Evolutionary conservation across 2,113 vertebrate genomes (phyloP).

Genomic region (Rhabdomys dilectus): DNA sequence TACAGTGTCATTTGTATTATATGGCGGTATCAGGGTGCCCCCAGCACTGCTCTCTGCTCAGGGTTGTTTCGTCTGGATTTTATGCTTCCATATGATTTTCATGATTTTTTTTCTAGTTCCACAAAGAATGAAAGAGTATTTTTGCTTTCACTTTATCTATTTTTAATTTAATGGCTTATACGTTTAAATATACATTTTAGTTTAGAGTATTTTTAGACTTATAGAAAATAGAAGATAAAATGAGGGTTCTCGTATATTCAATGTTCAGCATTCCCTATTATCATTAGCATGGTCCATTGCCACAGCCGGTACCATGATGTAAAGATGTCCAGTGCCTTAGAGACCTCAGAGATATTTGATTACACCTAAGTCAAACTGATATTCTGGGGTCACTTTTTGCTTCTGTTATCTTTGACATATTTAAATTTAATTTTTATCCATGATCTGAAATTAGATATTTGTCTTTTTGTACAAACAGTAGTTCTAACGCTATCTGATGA

Average conservation of each 20-base stretch:
- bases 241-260: not conserved
- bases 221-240: slow-evolving; percentile 18
- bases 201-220: slow-evolving; percentile 11
- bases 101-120: not conserved
- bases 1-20: not conserved
- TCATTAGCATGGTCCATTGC: not conserved
- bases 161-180: slow-evolving; percentile 4
- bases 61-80: not conserved
- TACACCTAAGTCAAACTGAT: slow-evolving; percentile 12
- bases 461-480: not conserved
- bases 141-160: not conserved
- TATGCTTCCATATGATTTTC: not conserved
- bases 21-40: too few species aligned
- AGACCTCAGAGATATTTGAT: not conserved
- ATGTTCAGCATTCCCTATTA: not conserved
- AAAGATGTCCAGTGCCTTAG: not conserved
- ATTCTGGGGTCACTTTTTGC: slow-evolving; percentile 28
- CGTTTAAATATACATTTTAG: not conserved
- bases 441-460: not conserved
- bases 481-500: not conserved
- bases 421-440: not conserved
- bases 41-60: not conserved
- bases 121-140: not conserved
- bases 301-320: not conserved
- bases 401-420: not conserved